Base-by-base conservation (phyloP, 2,888 invertebrate species). In the Toxonevra muliebris region DNA sequence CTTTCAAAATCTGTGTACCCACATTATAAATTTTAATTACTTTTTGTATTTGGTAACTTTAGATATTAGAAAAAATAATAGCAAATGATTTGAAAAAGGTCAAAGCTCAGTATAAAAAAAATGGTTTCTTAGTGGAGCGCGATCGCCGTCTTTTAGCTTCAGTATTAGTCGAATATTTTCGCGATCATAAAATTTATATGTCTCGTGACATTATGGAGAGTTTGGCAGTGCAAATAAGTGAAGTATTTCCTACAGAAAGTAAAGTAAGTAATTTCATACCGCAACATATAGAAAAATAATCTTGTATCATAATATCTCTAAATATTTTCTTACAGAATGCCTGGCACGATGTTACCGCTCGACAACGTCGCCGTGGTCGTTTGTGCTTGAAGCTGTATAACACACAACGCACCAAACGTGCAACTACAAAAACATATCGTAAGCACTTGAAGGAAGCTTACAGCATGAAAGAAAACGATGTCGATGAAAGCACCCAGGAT, bases 221-320 rank as follows among this genome's bases (percentile, higher is more conserved):
- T 53, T 43, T 65, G 20, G 65, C 65, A 11, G 53, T 53, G 13
- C 65, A 65, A 50, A 65, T 65, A 59, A 53, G 59, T 7, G 59
- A 50, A 19, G 59, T 60, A n/a, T 65, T 65, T 52, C 65, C 65
- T 1, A 65, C 65, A 1, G 65, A 65, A n/a, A 65, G 65, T 43
- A 65, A 65, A 42, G 65, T 65, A 13, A 43, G 53, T 52, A 10
- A 11, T 10, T n/a, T 19, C 12, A 52, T 52, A 10, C 19, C 19
- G n/a, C n/a, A 17, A n/a, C n/a, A n/a, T n/a, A n/a, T n/a, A n/a
- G n/a, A n/a, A n/a, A n/a, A n/a, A n/a, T n/a, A n/a, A n/a, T n/a
- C n/a, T n/a, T n/a, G n/a, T n/a, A n/a, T n/a, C n/a, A n/a, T n/a
- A n/a, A n/a, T n/a, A n/a, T n/a, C n/a, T n/a, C 8, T 50, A 50